These are phyloP conservation scores for Notothenia rossii DNA, from an alignment of 2,113 vertebrate genomes.

Conservation along the genomic window DNA sequence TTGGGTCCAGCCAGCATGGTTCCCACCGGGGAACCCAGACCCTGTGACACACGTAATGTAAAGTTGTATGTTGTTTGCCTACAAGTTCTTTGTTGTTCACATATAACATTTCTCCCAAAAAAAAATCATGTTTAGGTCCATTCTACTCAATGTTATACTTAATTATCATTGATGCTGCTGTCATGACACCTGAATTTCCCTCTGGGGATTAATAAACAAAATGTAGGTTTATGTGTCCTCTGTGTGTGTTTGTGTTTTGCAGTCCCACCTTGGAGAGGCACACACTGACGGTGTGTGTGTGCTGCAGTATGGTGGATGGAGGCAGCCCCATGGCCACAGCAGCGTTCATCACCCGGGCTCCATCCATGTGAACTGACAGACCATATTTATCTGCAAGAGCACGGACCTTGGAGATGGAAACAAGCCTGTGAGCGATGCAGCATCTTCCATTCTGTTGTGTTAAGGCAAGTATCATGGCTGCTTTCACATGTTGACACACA, in stretches of 20 bases:
- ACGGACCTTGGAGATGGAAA: constrained; percentile 76
- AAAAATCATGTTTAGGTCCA: neutral
- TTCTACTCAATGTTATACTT: neutral
- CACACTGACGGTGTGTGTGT: constrained; percentile 88
- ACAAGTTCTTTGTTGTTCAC: neutral
- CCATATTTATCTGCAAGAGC: constrained; percentile 79
- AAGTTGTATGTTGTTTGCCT: neutral
- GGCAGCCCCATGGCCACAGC: constrained; percentile 81
- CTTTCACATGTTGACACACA: neutral
- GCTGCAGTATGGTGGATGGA: constrained; percentile 83
- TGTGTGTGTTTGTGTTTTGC: constrained; percentile 50
- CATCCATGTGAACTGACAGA: constrained; percentile 88
- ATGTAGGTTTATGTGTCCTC: no score
- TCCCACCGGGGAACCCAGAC: constrained; percentile 86
- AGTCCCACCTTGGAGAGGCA: constrained; percentile 90
- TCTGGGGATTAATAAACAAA: no score
- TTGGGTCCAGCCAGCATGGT: constrained; percentile 82
- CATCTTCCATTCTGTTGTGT: neutral
- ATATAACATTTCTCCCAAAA: neutral
- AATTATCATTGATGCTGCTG: no score
- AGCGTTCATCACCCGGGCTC: constrained; percentile 88
- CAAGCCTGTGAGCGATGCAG: neutral
- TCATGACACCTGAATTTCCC: no score
- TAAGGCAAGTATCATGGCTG: neutral
- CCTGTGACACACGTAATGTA: constrained; percentile 69